phyloP scores from a whole-genome alignment of 2,888 invertebrate genomes.

The Chrysolina haemoptera region DNA sequence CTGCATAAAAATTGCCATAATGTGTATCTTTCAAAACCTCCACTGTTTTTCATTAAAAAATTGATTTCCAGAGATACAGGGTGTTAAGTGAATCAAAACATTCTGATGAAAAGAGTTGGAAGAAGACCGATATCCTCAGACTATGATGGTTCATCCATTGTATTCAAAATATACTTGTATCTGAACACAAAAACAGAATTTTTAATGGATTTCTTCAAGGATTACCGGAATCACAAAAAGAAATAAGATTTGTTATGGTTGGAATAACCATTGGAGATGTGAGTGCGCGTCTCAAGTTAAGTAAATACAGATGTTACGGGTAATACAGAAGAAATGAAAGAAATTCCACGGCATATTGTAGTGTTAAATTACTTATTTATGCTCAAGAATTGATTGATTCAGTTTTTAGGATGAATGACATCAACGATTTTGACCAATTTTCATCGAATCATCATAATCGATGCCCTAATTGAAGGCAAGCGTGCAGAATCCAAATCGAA shows the following conservation, averaged over 20 bases:
- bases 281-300: conserved; percentile 33
- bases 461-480: not conserved
- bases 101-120: not conserved
- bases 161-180: not conserved
- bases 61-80: not conserved
- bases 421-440: conserved; percentile 10
- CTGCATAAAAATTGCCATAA: too few species aligned
- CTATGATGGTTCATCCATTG: not conserved
- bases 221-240: conserved; percentile 5
- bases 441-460: not conserved
- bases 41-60: too few species aligned
- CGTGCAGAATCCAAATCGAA: not conserved
- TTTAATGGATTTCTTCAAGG: conserved; percentile 7
- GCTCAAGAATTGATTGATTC: conserved; percentile 38
- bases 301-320: conserved; percentile 44
- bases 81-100: not conserved
- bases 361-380: conserved; percentile 44
- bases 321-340: conserved; percentile 30
- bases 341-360: conserved; percentile 39
- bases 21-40: too few species aligned
- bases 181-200: not conserved
- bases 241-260: conserved; percentile 36
- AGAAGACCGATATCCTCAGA: not conserved
- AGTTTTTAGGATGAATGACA: conserved; percentile 30
- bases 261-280: conserved; percentile 37